Conservation (phyloP, 2,797 vertebrate species). For the Halcyon badia region DNA sequence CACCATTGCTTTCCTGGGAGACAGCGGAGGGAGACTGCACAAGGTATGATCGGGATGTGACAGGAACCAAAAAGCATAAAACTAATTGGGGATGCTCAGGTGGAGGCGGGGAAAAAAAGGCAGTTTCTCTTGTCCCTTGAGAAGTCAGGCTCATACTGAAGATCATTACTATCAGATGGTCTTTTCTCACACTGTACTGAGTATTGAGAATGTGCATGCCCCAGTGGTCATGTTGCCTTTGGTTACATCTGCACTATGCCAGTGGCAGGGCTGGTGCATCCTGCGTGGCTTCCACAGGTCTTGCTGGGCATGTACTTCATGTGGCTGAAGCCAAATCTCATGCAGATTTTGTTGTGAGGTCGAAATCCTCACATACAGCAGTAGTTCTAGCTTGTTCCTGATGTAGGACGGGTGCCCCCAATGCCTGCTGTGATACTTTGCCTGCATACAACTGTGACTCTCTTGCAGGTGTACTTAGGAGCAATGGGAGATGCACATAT, state of each 20-base stretch:
- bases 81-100: neutral
- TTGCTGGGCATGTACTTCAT: neutral
- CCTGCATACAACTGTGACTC: neutral
- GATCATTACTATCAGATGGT: fast-evolving
- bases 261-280: neutral
- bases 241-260: neutral
- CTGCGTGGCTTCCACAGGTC: fast-evolving
- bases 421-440: neutral
- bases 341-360: neutral
- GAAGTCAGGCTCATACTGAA: neutral
- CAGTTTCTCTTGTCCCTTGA: neutral
- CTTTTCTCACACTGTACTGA: neutral
- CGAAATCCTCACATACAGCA: neutral
- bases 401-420: fast-evolving
- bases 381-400: neutral
- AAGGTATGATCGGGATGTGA: slow-evolving; percentile 83
- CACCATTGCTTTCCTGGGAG: slow-evolving; percentile 93
- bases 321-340: neutral
- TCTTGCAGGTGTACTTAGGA: slow-evolving; percentile 90
- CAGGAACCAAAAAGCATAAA: neutral
- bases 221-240: fast-evolving
- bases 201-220: neutral
- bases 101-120: neutral
- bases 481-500: slow-evolving; percentile 84
- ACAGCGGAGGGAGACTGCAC: slow-evolving; percentile 91